Base-by-base conservation (phyloP, 2,888 invertebrate genomes). In the Desoria tigrina region DNA sequence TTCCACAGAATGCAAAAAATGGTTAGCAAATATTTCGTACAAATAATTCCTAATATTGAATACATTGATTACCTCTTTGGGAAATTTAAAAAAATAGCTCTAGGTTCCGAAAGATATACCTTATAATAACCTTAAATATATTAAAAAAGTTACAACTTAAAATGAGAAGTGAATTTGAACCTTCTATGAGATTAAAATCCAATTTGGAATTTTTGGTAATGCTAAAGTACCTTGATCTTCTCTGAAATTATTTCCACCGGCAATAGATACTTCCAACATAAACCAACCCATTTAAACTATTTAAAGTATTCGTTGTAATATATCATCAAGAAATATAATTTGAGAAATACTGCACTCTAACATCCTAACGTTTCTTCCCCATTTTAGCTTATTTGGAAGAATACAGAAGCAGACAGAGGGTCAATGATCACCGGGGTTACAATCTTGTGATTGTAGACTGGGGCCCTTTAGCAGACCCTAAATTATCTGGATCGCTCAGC, bases 391-490 rank as follows among this genome's bases (percentile, higher is more conserved):
- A 65, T 42, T 50, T 61, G 3, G 39, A 9, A 27, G 37, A 55
- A 32, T 27, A 32, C 27, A 4, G 6, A 27, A 55, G 3, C n/a
- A n/a, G n/a, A 49, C 11, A 11, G 18, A 9, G 49, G 49, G 58
- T 24, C 11, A 18, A 23, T 21, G 55, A 23, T 37, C n/a, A n/a
- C 7, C 59, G 9, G 37, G 60, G 49, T 3, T 63, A 61, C 61
- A 70, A 70, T 45, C 60, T 70, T 0, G 24, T 70, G 1, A 53
- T 70, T 4, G 57, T 70, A 2, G 70, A 67, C 51, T 70, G 70
- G 70, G 70, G 65, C 24, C 27, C 32, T 32, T 60, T 70, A 0
- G 67, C 65, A 2, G 65, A 67, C 64, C 70, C 70, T 26, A 70
- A 70, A 24, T 62, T 67, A 28, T 32, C 57, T 24, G 66, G 65